Conservation (phyloP, 2,797 vertebrate species). For the Limosa lapponica region DNA sequence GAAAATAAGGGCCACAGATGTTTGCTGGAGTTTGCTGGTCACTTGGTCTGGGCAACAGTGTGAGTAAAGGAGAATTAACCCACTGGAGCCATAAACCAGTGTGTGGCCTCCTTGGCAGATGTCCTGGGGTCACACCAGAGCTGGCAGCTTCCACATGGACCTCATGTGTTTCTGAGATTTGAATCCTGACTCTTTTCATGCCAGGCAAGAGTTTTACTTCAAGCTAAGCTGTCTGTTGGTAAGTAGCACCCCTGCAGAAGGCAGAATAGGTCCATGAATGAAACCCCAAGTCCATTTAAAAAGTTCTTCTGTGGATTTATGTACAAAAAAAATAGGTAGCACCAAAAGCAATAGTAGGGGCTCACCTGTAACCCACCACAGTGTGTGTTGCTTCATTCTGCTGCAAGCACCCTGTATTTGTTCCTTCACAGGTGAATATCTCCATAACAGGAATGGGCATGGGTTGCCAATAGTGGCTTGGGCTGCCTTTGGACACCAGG, state of each 20-base stretch:
- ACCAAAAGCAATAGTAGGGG: background rate
- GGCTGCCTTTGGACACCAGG: background rate
- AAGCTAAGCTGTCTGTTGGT: background rate
- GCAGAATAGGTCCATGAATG: background rate
- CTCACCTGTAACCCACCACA: background rate
- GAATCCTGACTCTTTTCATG: background rate
- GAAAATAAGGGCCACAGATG: background rate
- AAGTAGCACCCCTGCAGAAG: background rate
- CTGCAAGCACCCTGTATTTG: background rate
- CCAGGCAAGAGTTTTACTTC: background rate
- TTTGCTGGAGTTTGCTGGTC: background rate
- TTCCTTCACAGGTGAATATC: background rate
- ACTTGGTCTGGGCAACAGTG: background rate
- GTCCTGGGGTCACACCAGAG: background rate
- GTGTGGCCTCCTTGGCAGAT: background rate
- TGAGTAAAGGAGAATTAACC: background rate
- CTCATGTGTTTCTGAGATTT: background rate
- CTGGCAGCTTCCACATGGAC: background rate
- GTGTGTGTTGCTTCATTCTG: fast-evolving
- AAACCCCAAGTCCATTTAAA: background rate
- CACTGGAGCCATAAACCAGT: background rate
- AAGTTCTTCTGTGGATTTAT: background rate
- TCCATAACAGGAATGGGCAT: background rate
- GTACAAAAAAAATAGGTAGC: background rate
- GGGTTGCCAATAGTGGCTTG: background rate